phyloP scores from a whole-genome alignment of 2,797 vertebrate genomes.

The Taenioides sp. region DNA sequence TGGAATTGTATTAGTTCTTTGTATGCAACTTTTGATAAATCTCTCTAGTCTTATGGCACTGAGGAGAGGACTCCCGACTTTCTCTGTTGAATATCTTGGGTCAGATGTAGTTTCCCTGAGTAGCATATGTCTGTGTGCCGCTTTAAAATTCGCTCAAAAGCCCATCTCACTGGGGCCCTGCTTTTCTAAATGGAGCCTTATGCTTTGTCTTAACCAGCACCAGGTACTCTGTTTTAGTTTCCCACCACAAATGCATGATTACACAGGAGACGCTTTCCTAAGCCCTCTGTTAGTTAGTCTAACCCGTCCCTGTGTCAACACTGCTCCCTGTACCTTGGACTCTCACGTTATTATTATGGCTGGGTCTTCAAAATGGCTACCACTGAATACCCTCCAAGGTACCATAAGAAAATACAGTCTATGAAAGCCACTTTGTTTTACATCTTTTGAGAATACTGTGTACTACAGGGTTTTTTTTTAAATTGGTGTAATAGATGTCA shows the following conservation, averaged over 20 bases:
- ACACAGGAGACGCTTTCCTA: slow-evolving; percentile 40
- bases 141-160: slow-evolving; percentile 24
- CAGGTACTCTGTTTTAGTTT: slow-evolving; percentile 40
- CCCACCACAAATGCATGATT: slow-evolving; percentile 42
- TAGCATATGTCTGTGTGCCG: slow-evolving; percentile 21
- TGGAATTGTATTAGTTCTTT: background rate
- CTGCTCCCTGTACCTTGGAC: slow-evolving; percentile 50
- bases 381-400: slow-evolving; percentile 6
- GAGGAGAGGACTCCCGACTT: slow-evolving; percentile 15
- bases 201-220: slow-evolving; percentile 24
- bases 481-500: background rate
- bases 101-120: slow-evolving; percentile 14
- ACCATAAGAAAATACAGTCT: slow-evolving; percentile 5
- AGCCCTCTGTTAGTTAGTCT: slow-evolving; percentile 32
- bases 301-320: slow-evolving; percentile 65
- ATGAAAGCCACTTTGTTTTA: slow-evolving; percentile 8
- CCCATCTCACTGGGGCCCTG: slow-evolving; percentile 21
- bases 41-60: slow-evolving; percentile 32
- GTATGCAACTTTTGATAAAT: slow-evolving; percentile 36
- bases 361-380: slow-evolving; percentile 25
- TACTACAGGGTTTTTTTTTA: background rate
- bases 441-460: slow-evolving; percentile 6
- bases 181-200: slow-evolving; percentile 41
- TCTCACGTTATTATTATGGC: slow-evolving; percentile 30
- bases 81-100: slow-evolving; percentile 16